A percentile compares a stretch with the other conserved stretches of the same genome.
Evolutionary conservation across 2,888 invertebrate species (phyloP).

Genomic region (Dicyrtomina minuta): DNA sequence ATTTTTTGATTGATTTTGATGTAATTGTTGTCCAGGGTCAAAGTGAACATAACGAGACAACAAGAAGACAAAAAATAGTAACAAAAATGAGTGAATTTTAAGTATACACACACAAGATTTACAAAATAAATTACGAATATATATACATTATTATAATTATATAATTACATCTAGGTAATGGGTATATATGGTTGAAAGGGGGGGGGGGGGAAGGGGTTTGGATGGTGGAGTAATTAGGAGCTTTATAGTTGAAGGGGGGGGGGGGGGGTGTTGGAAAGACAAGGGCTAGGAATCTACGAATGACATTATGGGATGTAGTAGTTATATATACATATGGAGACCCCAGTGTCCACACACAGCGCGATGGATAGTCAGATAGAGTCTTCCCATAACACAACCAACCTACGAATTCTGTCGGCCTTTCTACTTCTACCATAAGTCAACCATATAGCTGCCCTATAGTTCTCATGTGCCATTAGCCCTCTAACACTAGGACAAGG

Average conservation of each 20-base stretch:
- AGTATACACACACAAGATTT: background rate
- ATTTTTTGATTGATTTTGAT: background rate
- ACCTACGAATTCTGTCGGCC: too few relatives aligned
- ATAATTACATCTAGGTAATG: too few relatives aligned
- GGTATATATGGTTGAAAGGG: background rate
- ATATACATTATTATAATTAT: background rate
- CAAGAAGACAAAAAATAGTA: background rate
- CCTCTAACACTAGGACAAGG: background rate
- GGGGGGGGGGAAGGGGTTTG: background rate
- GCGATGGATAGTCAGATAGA: slow-evolving; percentile 10
- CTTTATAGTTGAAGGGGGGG: background rate
- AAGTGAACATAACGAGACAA: background rate
- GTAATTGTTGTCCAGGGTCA: slow-evolving; percentile 16
- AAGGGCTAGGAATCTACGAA: background rate
- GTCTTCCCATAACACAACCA: too few relatives aligned
- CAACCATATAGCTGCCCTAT: too few relatives aligned
- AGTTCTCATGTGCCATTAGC: too few relatives aligned
- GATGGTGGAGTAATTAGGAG: slow-evolving; percentile 1
- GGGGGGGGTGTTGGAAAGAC: background rate
- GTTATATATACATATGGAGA: background rate
- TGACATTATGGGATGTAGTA: too few relatives aligned
- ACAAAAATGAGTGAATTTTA: background rate
- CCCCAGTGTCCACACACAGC: background rate
- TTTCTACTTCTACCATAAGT: too few relatives aligned
- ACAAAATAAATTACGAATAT: background rate